Percentiles rank a stretch among this genome's conserved stretches.
phyloP scores from a whole-genome alignment of 2,888 invertebrate species.

The Callosobruchus maculatus region DNA sequence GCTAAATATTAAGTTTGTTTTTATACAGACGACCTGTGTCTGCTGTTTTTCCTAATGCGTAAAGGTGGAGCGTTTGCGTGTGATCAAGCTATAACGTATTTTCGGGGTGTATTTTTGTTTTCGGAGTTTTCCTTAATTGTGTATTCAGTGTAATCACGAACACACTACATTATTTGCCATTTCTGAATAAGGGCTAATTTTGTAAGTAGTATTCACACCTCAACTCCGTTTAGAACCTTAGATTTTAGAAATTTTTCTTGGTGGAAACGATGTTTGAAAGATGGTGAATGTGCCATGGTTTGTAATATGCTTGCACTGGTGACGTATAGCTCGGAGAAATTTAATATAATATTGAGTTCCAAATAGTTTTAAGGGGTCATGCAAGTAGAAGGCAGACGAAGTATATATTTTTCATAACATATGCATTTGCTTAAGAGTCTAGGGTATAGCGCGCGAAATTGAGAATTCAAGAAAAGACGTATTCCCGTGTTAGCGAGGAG shows the following conservation, averaged over 20 bases:
- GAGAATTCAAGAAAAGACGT: too few relatives aligned
- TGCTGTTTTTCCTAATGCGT: neutral
- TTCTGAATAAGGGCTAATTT: neutral
- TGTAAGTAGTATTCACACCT: neutral
- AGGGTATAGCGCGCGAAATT: too few relatives aligned
- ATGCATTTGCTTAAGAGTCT: too few relatives aligned
- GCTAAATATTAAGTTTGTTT: too few relatives aligned
- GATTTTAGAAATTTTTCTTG: neutral
- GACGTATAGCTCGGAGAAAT: too few relatives aligned
- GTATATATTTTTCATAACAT: too few relatives aligned
- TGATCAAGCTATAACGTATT: neutral
- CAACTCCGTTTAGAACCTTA: neutral
- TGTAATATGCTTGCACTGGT: too few relatives aligned
- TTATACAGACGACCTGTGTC: too few relatives aligned
- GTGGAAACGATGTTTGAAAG: neutral
- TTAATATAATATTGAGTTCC: too few relatives aligned
- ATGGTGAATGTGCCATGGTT: neutral
- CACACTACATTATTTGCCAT: neutral
- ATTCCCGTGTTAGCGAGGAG: too few relatives aligned
- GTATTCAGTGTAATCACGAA: neutral
- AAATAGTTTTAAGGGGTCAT: too few relatives aligned
- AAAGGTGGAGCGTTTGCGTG: neutral
- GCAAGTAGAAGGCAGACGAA: too few relatives aligned
- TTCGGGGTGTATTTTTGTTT: neutral
- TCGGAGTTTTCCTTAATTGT: neutral